Conservation (phyloP, 1,140 invertebrate species). For the Triops cancriformis region DNA sequence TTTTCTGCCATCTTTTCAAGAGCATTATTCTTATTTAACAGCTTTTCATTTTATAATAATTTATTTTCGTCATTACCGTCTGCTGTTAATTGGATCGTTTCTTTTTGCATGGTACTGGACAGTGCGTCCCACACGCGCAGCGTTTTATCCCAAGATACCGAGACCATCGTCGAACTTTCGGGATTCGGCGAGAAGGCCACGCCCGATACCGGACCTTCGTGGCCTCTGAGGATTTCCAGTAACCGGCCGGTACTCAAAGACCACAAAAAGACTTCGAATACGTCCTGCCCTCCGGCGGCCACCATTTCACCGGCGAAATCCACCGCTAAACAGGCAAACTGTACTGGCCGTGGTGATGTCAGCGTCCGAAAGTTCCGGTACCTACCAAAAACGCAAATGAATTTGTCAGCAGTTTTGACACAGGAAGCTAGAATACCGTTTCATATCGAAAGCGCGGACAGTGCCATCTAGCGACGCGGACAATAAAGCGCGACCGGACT, state of each 20-base stretch:
- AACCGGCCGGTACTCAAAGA: constrained; percentile 82
- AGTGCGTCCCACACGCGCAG: constrained; percentile 84
- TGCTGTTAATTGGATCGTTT: constrained; percentile 65
- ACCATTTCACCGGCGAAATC: constrained; percentile 84
- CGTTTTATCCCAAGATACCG: constrained; percentile 90
- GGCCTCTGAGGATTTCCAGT: constrained; percentile 73
- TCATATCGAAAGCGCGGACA: constrained; percentile 86
- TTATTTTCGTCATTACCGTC: constrained; percentile 51
- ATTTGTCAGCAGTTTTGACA: neutral
- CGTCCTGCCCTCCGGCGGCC: constrained; percentile 83
- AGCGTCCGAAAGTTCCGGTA: constrained; percentile 96
- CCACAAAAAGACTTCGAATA: constrained; percentile 94
- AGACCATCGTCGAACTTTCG: constrained; percentile 64
- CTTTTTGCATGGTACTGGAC: constrained; percentile 68
- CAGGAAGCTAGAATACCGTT: too few relatives aligned
- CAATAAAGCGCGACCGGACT: constrained; percentile 82
- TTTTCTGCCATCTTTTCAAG: too few relatives aligned
- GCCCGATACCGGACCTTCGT: constrained; percentile 80
- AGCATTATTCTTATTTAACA: too few relatives aligned
- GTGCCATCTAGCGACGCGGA: constrained; percentile 91
- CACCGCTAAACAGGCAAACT: constrained; percentile 84
- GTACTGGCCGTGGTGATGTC: constrained; percentile 76
- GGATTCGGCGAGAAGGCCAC: constrained; percentile 68
- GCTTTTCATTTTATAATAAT: too few relatives aligned
- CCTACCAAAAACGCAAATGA: constrained; percentile 41